Base-by-base conservation (phyloP, 1,140 invertebrate genomes). In the Formica selysi region DNA sequence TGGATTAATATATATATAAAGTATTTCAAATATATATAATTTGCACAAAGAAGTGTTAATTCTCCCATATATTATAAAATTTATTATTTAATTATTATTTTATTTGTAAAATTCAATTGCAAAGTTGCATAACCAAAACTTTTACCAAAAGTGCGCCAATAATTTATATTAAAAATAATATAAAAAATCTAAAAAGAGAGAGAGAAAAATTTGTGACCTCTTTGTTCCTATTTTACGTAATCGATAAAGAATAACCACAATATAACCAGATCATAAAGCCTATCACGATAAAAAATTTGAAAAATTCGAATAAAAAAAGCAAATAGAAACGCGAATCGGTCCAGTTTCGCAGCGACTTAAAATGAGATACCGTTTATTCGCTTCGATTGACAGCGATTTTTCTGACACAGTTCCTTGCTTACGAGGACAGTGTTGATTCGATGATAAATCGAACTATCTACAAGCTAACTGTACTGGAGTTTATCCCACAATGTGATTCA, bases 391-490 rank as follows among this genome's bases (percentile, higher is more conserved):
- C 13, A 44, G 19, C 19, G 4, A 57, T 29, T 76, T 57, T 87
- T 78, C 22, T 85, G 65, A 78, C 81, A 78, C 73, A 87, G 64
- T 85, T 85, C 44, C 62, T 87, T 26, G 59, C 16, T 64, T 71
- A 85, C 16, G 70, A 36, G 48, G 29, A 16, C 71, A 29, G 48
- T 29, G 51, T 67, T 74, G 84, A 86, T 85, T 86, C 44, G 71
- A 70, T 71, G 62, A 76, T 65, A 36, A 85, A 87, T 67, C 51
- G 13, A 65, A 32, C 29, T 87, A 84, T 84, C 79, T 84, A 78
- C 36, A 11, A 78, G 8, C 38, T 67, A 85, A 87, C 64, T 71
- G 64, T 87, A 85, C 74, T 65, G 41, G 41, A 76, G 36, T 78
- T 76, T 85, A 86, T 57, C 59, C 32, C 10, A 59, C 73, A 48